Base-by-base conservation (phyloP, 1,140 invertebrate genomes). In the Alviniconcha marisindica region DNA sequence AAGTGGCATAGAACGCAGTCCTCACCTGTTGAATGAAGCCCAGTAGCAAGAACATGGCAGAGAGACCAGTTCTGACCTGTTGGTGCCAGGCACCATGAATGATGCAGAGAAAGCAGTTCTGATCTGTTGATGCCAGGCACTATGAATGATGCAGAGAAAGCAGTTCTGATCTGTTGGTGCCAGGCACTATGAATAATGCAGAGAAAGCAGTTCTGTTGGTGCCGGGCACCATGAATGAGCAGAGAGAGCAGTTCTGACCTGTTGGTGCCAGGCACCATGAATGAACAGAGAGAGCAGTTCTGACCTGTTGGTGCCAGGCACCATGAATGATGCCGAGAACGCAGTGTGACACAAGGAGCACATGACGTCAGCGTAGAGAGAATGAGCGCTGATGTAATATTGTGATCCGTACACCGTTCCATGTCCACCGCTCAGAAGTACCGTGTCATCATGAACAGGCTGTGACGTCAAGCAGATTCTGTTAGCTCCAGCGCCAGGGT, bases 71-170 rank as follows among this genome's bases (percentile, higher is more conserved):
- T 14, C 51, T 14, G 24, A 89, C 2, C 44, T 33, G n/a, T 84
- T 82, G 56, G 84, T 82, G 2, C 77, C 89, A 1, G 89, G 89
- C 60, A 89, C 83, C n/a, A n/a, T n/a, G n/a, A n/a, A n/a, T n/a
- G n/a, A n/a, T n/a, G n/a, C n/a, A n/a, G n/a, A n/a, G n/a, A n/a
- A n/a, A n/a, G n/a, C n/a, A n/a, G n/a, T n/a, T n/a, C n/a, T n/a
- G n/a, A n/a, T n/a, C n/a, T n/a, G n/a, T n/a, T n/a, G n/a, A n/a
- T n/a, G n/a, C n/a, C n/a, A n/a, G n/a, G n/a, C n/a, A n/a, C n/a
- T n/a, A n/a, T 24, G 51, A 54, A 54, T 54, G 51, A 14, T 24
- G 24, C 51, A 54, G 24, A 24, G 51, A 14, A 24, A 14, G 12
- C 12, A 24, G 12, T 54, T 12, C 10, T 54, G 51, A 24, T 54